phyloP scores from a whole-genome alignment of 2,888 invertebrate genomes.

The Ophion obscuratus region DNA sequence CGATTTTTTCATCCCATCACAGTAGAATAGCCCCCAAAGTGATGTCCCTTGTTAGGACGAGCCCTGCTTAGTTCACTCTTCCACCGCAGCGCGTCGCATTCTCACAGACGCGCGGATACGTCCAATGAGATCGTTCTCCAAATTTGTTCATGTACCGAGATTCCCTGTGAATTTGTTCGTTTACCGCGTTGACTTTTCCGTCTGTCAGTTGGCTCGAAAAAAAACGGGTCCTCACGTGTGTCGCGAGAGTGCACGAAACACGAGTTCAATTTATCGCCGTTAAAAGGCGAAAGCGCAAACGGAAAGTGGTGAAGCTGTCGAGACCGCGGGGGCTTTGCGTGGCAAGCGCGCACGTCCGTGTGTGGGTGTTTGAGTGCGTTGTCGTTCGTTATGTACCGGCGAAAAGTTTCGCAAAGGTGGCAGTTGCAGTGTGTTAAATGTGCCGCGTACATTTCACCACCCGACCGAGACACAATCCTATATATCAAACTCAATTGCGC shows the following conservation, averaged over 20 bases:
- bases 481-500: not conserved
- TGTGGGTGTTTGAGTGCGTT: not conserved
- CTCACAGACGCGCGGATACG: too few species aligned
- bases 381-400: not conserved
- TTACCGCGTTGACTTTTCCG: not conserved
- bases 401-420: not conserved
- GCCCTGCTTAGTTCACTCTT: too few species aligned
- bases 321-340: not conserved
- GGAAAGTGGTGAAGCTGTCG: not conserved
- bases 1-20: too few species aligned
- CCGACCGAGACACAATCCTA: not conserved
- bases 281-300: not conserved
- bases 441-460: not conserved
- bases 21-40: too few species aligned
- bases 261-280: not conserved
- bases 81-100: too few species aligned
- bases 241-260: too few species aligned
- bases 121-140: too few species aligned
- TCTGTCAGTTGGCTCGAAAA: not conserved
- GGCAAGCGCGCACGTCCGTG: not conserved
- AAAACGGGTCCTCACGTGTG: too few species aligned
- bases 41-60: too few species aligned
- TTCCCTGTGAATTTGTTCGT: not conserved
- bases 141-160: too few species aligned
- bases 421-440: not conserved